phyloP scores from a whole-genome alignment of 2,113 vertebrate species.

The Epinephelus lanceolatus region DNA sequence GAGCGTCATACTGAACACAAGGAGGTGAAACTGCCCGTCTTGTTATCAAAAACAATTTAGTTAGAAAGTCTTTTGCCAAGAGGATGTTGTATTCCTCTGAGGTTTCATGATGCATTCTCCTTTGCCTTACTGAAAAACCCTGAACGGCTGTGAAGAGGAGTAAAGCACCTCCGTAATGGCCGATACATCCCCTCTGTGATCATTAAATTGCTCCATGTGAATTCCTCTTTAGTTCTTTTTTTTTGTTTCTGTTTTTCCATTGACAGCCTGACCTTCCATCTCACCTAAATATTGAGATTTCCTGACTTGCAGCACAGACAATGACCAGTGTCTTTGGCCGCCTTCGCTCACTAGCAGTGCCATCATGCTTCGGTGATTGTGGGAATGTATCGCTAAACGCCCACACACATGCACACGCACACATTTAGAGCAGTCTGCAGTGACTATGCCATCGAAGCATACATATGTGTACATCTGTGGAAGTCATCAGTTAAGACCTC shows the following conservation, averaged over 20 bases:
- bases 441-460: conserved; percentile 17
- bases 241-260: background rate
- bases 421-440: conserved; percentile 51
- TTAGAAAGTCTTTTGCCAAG: background rate
- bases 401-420: background rate
- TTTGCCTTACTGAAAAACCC: background rate
- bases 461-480: conserved; percentile 18
- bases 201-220: conserved; percentile 7
- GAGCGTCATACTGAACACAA: conserved; percentile 24
- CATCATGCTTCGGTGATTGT: conserved; percentile 41
- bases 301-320: conserved; percentile 15
- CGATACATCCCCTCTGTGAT: conserved; percentile 9
- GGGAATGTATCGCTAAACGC: conserved; percentile 25
- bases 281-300: conserved; percentile 8
- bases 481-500: conserved; percentile 61
- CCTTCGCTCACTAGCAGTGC: conserved; percentile 32
- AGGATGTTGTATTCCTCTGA: conserved; percentile 5
- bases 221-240: background rate
- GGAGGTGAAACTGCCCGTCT: conserved; percentile 7
- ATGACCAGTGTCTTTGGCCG: background rate
- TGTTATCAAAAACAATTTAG: background rate
- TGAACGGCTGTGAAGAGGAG: background rate
- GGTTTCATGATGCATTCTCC: background rate
- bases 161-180: conserved; percentile 36
- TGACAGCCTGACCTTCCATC: conserved; percentile 1